These are phyloP conservation scores for Selenia dentaria DNA, from an alignment of 2,888 invertebrate genomes.

Conservation along the genomic window DNA sequence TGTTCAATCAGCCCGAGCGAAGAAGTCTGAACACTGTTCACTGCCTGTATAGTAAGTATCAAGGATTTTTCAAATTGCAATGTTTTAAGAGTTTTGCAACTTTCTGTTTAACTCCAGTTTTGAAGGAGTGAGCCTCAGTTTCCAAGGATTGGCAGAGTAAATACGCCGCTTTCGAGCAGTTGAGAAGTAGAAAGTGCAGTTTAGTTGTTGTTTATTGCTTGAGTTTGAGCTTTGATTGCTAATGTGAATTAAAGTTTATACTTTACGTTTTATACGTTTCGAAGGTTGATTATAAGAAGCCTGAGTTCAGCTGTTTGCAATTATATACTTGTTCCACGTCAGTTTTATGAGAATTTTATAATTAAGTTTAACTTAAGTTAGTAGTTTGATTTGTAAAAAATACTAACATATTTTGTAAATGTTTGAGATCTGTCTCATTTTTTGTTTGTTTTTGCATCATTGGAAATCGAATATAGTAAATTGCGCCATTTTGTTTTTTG, in stretches of 20 bases:
- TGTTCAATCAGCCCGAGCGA: neutral
- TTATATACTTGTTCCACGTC: too few species aligned
- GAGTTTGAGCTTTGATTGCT: conserved; percentile 16
- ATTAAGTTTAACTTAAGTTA: too few species aligned
- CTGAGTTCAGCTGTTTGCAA: too few species aligned
- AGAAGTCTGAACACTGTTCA: conserved; percentile 3
- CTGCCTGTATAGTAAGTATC: conserved; percentile 22
- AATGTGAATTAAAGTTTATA: conserved; percentile 9
- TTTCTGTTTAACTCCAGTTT: conserved; percentile 24
- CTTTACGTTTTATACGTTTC: neutral
- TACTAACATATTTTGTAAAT: too few species aligned
- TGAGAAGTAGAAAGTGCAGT: conserved; percentile 24
- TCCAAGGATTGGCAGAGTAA: conserved; percentile 15
- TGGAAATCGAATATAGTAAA: too few species aligned
- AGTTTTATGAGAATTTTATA: too few species aligned
- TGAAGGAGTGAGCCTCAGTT: conserved; percentile 2
- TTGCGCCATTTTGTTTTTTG: too few species aligned
- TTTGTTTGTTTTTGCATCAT: too few species aligned
- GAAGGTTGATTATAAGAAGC: neutral
- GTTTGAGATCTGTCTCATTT: too few species aligned
- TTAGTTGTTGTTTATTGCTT: conserved; percentile 18
- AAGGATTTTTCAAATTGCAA: conserved; percentile 30
- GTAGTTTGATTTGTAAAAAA: too few species aligned
- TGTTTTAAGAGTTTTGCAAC: conserved; percentile 25
- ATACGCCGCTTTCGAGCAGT: conserved; percentile 22